Percentiles rank a stretch among this genome's conserved stretches.
phyloP scores from a whole-genome alignment of 2,888 invertebrate genomes.

The Euplexia lucipara region DNA sequence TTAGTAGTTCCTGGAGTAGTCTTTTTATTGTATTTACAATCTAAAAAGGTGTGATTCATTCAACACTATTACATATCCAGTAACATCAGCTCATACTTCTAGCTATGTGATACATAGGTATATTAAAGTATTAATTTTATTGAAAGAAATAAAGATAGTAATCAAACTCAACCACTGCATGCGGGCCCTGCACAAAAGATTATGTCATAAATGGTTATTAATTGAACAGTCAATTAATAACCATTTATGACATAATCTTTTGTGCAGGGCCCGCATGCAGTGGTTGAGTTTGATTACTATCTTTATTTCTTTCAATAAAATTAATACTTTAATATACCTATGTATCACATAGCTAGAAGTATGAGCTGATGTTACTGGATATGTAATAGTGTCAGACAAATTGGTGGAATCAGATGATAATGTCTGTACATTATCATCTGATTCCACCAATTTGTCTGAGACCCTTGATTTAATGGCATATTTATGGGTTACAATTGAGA shows the following conservation, averaged over 20 bases:
- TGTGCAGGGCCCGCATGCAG: slow-evolving; percentile 65
- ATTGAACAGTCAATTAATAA: slow-evolving; percentile 53
- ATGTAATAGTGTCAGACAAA: too few species aligned
- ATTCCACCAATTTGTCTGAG: slow-evolving; percentile 61
- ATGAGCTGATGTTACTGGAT: too few species aligned
- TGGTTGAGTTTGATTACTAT: slow-evolving; percentile 31
- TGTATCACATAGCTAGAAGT: too few species aligned
- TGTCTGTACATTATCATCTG: too few species aligned
- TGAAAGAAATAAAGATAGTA: slow-evolving; percentile 25
- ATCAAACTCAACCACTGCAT: slow-evolving; percentile 51
- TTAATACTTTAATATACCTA: neutral
- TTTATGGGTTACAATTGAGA: slow-evolving; percentile 39
- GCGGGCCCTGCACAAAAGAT: slow-evolving; percentile 63
- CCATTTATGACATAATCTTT: slow-evolving; percentile 51
- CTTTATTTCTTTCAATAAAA: slow-evolving; percentile 15
- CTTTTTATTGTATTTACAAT: too few species aligned
- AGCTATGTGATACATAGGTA: too few species aligned
- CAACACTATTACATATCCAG: too few species aligned
- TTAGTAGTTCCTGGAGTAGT: too few species aligned
- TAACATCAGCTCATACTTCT: too few species aligned
- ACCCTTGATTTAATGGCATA: slow-evolving; percentile 52
- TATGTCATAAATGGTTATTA: slow-evolving; percentile 46
- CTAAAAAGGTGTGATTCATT: too few species aligned
- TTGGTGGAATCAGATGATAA: too few species aligned
- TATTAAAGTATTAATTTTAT: neutral